Conservation (phyloP, 2,888 invertebrate genomes). For the Punctoribates punctum region DNA sequence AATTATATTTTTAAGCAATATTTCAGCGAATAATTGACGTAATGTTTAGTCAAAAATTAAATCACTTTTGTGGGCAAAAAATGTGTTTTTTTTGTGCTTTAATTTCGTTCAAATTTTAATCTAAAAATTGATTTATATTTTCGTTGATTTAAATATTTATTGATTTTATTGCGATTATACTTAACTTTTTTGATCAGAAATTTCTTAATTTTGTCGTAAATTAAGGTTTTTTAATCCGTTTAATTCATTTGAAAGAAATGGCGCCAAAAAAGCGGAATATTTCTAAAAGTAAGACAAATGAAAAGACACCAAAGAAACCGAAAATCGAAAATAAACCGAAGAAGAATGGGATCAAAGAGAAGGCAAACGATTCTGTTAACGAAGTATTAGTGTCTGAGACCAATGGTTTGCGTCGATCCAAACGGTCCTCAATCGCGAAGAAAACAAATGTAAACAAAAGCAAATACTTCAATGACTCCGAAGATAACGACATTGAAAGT, state of each 20-base stretch:
- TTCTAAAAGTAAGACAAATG: slow-evolving; percentile 3
- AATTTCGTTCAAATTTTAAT: no score
- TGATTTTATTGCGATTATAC: neutral
- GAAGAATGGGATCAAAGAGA: neutral
- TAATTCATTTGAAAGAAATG: neutral
- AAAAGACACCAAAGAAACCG: neutral
- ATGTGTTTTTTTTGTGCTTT: no score
- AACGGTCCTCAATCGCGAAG: neutral
- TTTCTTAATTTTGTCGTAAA: neutral
- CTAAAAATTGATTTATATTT: neutral
- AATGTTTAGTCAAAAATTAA: no score
- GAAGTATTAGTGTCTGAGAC: neutral
- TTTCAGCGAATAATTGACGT: no score
- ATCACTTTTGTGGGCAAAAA: no score
- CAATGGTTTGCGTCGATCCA: slow-evolving; percentile 21
- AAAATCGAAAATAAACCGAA: neutral
- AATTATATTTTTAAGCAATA: no score
- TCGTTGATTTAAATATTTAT: neutral
- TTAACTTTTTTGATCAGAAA: neutral
- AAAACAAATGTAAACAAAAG: neutral
- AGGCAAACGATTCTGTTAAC: neutral
- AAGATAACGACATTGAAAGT: slow-evolving; percentile 67
- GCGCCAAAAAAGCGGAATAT: slow-evolving; percentile 8
- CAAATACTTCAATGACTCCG: slow-evolving; percentile 21
- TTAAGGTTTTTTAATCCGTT: neutral